Conservation (phyloP, 2,113 vertebrate species). For the Neodontobutis hainanensis region DNA sequence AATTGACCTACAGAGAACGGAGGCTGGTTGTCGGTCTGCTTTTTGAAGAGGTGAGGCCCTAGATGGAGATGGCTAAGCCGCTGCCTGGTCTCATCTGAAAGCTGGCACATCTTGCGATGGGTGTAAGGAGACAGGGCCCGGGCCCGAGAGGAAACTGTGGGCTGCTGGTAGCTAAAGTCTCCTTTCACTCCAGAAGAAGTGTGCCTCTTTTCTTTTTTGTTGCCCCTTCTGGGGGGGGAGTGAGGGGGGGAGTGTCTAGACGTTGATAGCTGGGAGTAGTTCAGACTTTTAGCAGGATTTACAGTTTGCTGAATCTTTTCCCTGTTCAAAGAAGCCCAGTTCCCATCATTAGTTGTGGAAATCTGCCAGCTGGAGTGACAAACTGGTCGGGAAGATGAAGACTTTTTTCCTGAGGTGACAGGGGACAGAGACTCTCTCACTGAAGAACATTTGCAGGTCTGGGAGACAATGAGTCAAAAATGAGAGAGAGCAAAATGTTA, state of each 20-base stretch:
- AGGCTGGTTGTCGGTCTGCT: slow-evolving; percentile 83
- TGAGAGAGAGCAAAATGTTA: slow-evolving; percentile 7
- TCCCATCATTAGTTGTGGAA: slow-evolving; percentile 8
- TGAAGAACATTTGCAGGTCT: slow-evolving; percentile 46
- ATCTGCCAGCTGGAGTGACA: background rate
- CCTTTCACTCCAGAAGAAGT: background rate
- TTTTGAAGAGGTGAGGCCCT: slow-evolving; percentile 92
- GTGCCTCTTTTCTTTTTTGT: slow-evolving; percentile 21
- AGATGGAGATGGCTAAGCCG: slow-evolving; percentile 89
- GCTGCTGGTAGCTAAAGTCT: slow-evolving; percentile 82
- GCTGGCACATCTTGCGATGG: slow-evolving; percentile 92
- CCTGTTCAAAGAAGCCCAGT: slow-evolving; percentile 14
- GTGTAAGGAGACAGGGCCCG: slow-evolving; percentile 93
- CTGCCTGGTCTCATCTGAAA: slow-evolving; percentile 85
- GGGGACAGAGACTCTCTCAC: slow-evolving; percentile 55
- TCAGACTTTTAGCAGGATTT: background rate
- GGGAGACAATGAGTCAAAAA: slow-evolving; percentile 22
- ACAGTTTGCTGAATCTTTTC: slow-evolving; percentile 13
- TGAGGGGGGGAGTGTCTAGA: slow-evolving; percentile 12
- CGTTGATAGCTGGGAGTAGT: slow-evolving; percentile 1
- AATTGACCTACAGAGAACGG: slow-evolving; percentile 86
- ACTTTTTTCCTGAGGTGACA: slow-evolving; percentile 15
- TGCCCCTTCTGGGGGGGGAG: background rate
- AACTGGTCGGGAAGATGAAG: slow-evolving; percentile 10
- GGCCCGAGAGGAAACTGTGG: slow-evolving; percentile 88